Percentiles rank a stretch among this genome's conserved stretches.
These are phyloP conservation scores for Clarias batrachus DNA, from an alignment of 2,113 vertebrate genomes.

Conservation along the genomic window DNA sequence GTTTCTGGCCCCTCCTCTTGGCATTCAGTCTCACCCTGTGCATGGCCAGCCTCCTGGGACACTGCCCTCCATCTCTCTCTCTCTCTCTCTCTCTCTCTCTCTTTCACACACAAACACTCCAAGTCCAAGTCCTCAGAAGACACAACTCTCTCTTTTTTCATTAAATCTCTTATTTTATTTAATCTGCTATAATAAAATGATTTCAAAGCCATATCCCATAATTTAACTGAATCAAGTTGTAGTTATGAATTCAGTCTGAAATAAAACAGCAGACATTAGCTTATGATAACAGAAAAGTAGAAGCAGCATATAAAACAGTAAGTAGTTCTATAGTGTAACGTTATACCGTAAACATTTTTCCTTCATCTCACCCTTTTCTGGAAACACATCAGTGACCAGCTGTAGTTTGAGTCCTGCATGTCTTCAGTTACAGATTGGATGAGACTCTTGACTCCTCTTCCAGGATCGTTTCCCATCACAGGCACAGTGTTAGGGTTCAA, in stretches of 20 bases:
- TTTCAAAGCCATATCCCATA: not conserved
- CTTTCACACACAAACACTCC: not conserved
- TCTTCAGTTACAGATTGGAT: not conserved
- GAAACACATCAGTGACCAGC: not conserved
- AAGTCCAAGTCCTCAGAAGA: not conserved
- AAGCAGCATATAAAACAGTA: not conserved
- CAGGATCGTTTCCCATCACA: not conserved
- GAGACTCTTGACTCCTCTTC: not conserved
- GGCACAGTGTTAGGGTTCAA: not conserved
- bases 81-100: conserved; percentile 2
- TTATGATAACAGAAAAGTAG: not conserved
- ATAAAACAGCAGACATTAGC: not conserved
- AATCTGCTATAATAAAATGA: not conserved
- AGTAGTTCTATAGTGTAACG: not conserved
- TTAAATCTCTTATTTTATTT: not conserved
- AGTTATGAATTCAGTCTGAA: not conserved
- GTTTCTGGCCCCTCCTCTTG: conserved; percentile 72
- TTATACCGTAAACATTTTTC: not conserved
- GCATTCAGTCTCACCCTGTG: conserved; percentile 60
- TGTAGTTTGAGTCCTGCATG: not conserved
- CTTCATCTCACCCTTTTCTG: not conserved
- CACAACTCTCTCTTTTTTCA: not conserved
- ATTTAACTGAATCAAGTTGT: not conserved
- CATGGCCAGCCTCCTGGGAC: conserved; percentile 58
- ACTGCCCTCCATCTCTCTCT: conserved; percentile 45